Percentiles rank a stretch among this genome's conserved stretches.
Evolutionary conservation across 1,140 invertebrate genomes (phyloP).

Genomic region (Agrilus planipennis): DNA sequence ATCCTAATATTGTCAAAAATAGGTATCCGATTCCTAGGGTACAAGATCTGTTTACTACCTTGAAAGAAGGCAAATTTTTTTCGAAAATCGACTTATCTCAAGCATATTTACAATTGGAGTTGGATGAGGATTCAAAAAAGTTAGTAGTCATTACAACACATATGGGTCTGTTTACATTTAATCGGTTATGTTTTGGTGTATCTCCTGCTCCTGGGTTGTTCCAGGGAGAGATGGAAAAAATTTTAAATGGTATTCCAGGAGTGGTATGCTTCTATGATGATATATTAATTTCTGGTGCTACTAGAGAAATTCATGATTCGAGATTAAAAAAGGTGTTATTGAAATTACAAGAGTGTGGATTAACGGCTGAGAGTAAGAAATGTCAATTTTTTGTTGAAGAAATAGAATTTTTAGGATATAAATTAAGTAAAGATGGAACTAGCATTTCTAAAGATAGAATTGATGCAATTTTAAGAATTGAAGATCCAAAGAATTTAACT

Average conservation of each 20-base stretch:
- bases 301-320: too few relatives aligned
- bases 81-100: constrained; percentile 26
- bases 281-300: constrained; percentile 14
- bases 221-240: constrained; percentile 19
- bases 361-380: too few relatives aligned
- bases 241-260: constrained; percentile 11
- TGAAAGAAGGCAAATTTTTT: constrained; percentile 16
- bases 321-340: too few relatives aligned
- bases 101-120: constrained; percentile 26
- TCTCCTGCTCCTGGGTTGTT: constrained; percentile 25
- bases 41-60: constrained; percentile 17
- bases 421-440: constrained; percentile 27
- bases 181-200: constrained; percentile 26
- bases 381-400: constrained; percentile 11
- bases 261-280: constrained; percentile 18
- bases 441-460: constrained; percentile 26
- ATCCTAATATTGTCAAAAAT: too few relatives aligned
- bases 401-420: constrained; percentile 30
- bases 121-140: constrained; percentile 21
- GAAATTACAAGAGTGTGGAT: too few relatives aligned
- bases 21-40: constrained; percentile 16
- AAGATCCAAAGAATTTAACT: constrained; percentile 19
- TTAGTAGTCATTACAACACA: constrained; percentile 26
- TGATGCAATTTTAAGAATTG: constrained; percentile 20
- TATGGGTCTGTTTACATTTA: constrained; percentile 26